Evolutionary conservation across 37 sponge, comb jelly and placozoan genomes (phyloP).

Genomic region (Cliona cf. orientalis): DNA sequence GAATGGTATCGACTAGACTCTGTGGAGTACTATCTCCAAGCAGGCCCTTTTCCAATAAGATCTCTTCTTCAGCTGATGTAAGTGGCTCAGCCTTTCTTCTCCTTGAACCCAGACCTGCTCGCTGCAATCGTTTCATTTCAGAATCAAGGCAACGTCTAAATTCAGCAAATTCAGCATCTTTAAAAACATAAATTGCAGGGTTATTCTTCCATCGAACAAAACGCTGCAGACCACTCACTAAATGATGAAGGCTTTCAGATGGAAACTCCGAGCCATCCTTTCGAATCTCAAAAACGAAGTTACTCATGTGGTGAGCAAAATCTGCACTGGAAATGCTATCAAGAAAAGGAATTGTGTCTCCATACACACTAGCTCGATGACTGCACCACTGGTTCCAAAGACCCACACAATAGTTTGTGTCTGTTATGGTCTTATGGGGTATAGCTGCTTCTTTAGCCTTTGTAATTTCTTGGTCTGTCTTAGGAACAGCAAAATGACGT

Average conservation of each 20-base stretch:
- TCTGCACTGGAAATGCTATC: no score
- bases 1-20: conserved; percentile 36
- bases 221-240: background rate
- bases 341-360: no score
- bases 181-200: conserved; percentile 22
- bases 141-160: conserved; percentile 32
- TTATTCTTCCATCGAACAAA: background rate
- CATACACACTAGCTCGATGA: no score
- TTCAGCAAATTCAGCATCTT: conserved; percentile 23
- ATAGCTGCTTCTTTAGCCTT: no score
- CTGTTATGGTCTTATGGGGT: no score
- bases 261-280: conserved; percentile 16
- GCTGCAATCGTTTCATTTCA: conserved; percentile 54
- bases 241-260: conserved; percentile 6
- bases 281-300: conserved; percentile 2
- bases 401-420: no score
- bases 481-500: no score
- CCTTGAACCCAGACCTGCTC: conserved; percentile 6
- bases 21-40: conserved; percentile 24
- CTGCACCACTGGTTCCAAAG: no score
- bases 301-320: background rate
- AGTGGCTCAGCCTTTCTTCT: conserved; percentile 31
- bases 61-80: conserved; percentile 19
- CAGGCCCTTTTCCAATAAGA: conserved; percentile 37
- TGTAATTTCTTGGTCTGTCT: no score